Percentiles rank a stretch among this genome's conserved stretches.
Conservation (phyloP, 2,888 invertebrate genomes). For the Himalopsyche tibetana region DNA sequence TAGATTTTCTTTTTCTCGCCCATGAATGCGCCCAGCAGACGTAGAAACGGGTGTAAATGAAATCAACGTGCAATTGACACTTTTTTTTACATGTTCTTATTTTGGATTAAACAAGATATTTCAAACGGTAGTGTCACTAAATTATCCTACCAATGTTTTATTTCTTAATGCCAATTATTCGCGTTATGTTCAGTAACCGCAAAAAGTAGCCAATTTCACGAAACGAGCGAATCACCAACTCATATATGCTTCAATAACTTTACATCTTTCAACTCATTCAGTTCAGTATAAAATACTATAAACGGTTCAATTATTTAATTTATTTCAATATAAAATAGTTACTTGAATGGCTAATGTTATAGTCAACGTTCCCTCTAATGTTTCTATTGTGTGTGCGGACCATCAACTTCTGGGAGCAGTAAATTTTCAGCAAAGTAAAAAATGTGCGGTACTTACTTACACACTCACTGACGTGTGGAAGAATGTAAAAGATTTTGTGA, state of each 20-base stretch:
- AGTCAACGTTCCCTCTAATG: too few relatives aligned
- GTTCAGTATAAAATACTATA: not conserved
- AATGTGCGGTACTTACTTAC: too few relatives aligned
- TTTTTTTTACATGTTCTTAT: too few relatives aligned
- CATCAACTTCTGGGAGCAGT: too few relatives aligned
- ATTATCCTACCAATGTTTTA: not conserved
- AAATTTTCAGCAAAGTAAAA: too few relatives aligned
- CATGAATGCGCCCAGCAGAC: too few relatives aligned
- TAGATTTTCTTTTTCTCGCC: too few relatives aligned
- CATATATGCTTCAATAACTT: constrained; percentile 27
- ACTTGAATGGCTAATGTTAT: not conserved
- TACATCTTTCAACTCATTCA: not conserved
- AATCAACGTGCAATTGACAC: too few relatives aligned
- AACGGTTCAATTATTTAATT: not conserved
- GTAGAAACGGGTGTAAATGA: too few relatives aligned
- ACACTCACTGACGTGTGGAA: too few relatives aligned
- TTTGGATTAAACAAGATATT: not conserved
- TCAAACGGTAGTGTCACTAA: not conserved
- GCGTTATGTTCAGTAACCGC: constrained; percentile 31
- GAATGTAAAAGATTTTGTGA: too few relatives aligned
- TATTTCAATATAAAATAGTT: not conserved
- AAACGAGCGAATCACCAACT: not conserved
- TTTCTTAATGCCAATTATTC: constrained; percentile 32
- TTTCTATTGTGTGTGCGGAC: too few relatives aligned
- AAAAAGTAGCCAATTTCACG: constrained; percentile 37